phyloP scores from a whole-genome alignment of 2,888 invertebrate genomes.

The Ichneumon xanthorius region DNA sequence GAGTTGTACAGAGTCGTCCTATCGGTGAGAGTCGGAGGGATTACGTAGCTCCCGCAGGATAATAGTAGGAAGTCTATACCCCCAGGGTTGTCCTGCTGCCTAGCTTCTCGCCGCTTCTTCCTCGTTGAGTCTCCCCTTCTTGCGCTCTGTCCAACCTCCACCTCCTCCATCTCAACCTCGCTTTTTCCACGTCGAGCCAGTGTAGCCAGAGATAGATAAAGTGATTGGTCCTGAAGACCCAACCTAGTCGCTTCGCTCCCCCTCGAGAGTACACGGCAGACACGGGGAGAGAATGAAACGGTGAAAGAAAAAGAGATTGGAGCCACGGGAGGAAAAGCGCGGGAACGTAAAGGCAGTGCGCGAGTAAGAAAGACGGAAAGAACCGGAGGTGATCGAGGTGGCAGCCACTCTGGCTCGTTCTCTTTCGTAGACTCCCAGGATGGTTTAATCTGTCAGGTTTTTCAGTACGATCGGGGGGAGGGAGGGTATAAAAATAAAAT shows the following conservation, averaged over 20 bases:
- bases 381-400: conserved; percentile 64
- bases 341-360: conserved; percentile 43
- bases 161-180: conserved; percentile 31
- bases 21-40: conserved; percentile 36
- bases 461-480: conserved; percentile 64
- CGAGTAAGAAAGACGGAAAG: conserved; percentile 10
- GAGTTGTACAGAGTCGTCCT: conserved; percentile 25
- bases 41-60: conserved; percentile 55
- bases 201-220: conserved; percentile 68
- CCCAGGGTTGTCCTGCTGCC: conserved; percentile 15
- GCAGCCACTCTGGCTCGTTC: conserved; percentile 69
- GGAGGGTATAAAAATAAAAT: conserved; percentile 27
- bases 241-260: conserved; percentile 61
- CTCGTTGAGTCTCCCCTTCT: conserved; percentile 21
- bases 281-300: conserved; percentile 53
- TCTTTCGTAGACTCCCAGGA: conserved; percentile 75
- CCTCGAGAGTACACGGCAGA: conserved; percentile 59
- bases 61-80: conserved; percentile 21
- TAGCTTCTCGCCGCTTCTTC: conserved; percentile 18
- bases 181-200: conserved; percentile 30
- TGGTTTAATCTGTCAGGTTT: conserved; percentile 80
- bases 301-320: conserved; percentile 55
- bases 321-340: conserved; percentile 42
- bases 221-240: conserved; percentile 71
- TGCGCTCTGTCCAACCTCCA: conserved; percentile 23